Evolutionary conservation across 2,113 vertebrate genomes (phyloP), one percentile per base, ranked within the genome.

Genomic region (Salvelinus sp.): DNA sequence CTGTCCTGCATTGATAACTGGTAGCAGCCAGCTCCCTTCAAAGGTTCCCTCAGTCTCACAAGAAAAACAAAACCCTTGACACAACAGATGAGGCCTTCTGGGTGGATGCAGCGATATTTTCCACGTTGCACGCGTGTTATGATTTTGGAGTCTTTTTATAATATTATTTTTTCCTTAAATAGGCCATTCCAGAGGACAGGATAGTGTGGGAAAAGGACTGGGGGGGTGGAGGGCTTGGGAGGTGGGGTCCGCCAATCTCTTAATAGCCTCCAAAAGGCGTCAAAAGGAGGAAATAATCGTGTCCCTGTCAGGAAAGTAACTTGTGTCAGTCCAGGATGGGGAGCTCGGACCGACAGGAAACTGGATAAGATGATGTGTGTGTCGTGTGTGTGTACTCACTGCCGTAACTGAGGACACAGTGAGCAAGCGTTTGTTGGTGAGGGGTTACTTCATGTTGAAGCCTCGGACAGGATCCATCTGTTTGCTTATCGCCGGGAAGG

Each of bases 241-340:
- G 76, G 71, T 75, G 79, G 84, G 38, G 18, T 47, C 62, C 71
- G 58, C 79, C 75, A 74, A 83, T 65, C 77, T 83, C 79, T 88
- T 90, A 85, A 81, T 76, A 86, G 84, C 76, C 67, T 75, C 81
- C 84, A 84, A 76, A 89, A 93, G 88, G 90, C 86, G 80, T 92
- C 82, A 88, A 91, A 91, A 86, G 75, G 86, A 89, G 91, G 91
- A 93, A 93, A 92, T 83, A 89, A 91, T 92, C 83, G 83, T 78
- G 83, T 85, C 86, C 65, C 78, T 86, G 83, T 90, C 90, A 91
- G 92, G 92, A 93, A 94, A 91, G 76, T 84, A 80, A 80, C 84
- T 83, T 85, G 85, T 90, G 88, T 93, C 88, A 85, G 79, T 84
- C 85, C 78, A 83, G 84, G 86, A 84, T 76, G 65, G 74, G 68